Evolutionary conservation across 2,888 invertebrate species (phyloP).

Genomic region (Iphiclides podalirius): DNA sequence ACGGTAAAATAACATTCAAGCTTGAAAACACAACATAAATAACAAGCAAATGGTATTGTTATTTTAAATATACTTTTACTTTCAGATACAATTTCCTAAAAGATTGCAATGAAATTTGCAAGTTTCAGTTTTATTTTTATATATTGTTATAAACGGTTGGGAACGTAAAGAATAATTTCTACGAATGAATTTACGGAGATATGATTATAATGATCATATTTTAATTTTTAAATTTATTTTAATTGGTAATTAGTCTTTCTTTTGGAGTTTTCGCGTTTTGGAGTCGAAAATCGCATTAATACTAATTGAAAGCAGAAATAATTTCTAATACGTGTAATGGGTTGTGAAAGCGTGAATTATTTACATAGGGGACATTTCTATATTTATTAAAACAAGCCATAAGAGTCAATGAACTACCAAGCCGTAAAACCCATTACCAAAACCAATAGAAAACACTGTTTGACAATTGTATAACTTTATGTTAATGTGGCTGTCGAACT

Average conservation of each 20-base stretch:
- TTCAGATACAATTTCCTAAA: too few relatives aligned
- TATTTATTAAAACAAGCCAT: constrained; percentile 21
- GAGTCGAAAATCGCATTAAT: background rate
- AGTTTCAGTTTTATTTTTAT: too few relatives aligned
- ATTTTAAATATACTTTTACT: too few relatives aligned
- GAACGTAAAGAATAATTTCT: too few relatives aligned
- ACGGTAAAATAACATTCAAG: too few relatives aligned
- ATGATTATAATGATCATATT: background rate
- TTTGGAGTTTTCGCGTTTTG: background rate
- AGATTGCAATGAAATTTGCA: too few relatives aligned
- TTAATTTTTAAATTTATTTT: background rate
- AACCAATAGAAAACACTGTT: constrained; percentile 23
- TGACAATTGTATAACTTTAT: constrained; percentile 22
- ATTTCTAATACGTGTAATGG: background rate
- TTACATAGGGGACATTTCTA: constrained; percentile 8
- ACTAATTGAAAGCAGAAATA: background rate
- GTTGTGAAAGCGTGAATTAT: constrained; percentile 13
- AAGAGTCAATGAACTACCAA: constrained; percentile 12
- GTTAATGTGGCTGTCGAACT: constrained; percentile 15
- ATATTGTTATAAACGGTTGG: too few relatives aligned
- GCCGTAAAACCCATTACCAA: constrained; percentile 19
- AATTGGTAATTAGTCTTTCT: too few relatives aligned
- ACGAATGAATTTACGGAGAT: too few relatives aligned
- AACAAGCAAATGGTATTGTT: too few relatives aligned
- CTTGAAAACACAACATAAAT: too few relatives aligned